phyloP scores from a whole-genome alignment of 2,113 vertebrate species.

The Rhizomys pruinosus region DNA sequence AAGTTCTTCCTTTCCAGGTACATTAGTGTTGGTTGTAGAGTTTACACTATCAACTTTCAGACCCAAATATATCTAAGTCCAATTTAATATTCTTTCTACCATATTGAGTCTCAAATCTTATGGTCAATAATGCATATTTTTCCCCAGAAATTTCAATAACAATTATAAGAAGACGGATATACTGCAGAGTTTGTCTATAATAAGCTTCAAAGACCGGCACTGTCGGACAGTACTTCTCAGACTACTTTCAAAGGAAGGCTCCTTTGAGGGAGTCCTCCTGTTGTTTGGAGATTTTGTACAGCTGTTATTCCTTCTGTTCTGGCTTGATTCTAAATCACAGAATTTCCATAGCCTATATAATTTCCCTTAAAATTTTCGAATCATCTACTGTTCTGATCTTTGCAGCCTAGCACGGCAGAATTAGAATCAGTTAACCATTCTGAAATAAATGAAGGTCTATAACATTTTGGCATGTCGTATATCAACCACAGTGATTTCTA shows the following conservation, averaged over 20 bases:
- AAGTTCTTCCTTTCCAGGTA: not conserved
- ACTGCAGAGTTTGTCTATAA: not conserved
- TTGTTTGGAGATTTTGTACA: slow-evolving; percentile 46
- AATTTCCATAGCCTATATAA: slow-evolving; percentile 40
- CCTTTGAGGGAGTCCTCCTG: slow-evolving; percentile 42
- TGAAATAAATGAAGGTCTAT: slow-evolving; percentile 56
- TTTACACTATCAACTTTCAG: slow-evolving; percentile 33
- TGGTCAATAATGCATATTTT: not conserved
- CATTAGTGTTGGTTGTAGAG: not conserved
- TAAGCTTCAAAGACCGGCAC: slow-evolving; percentile 41
- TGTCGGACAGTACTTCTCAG: slow-evolving; percentile 1
- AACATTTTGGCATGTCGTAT: not conserved
- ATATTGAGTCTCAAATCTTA: slow-evolving; percentile 32
- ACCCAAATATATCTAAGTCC: not conserved
- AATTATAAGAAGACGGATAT: slow-evolving; percentile 41
- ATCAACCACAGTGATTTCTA: slow-evolving; percentile 13
- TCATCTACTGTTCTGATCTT: slow-evolving; percentile 33
- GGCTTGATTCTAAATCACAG: slow-evolving; percentile 53
- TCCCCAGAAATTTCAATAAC: slow-evolving; percentile 25
- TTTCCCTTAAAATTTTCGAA: slow-evolving; percentile 57
- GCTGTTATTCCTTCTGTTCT: slow-evolving; percentile 50
- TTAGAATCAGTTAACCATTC: slow-evolving; percentile 40
- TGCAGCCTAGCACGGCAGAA: not conserved
- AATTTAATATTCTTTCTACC: slow-evolving; percentile 5
- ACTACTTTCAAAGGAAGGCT: slow-evolving; percentile 64